phyloP scores from a whole-genome alignment of 2,797 vertebrate species.

The Enteromius radiatus region DNA sequence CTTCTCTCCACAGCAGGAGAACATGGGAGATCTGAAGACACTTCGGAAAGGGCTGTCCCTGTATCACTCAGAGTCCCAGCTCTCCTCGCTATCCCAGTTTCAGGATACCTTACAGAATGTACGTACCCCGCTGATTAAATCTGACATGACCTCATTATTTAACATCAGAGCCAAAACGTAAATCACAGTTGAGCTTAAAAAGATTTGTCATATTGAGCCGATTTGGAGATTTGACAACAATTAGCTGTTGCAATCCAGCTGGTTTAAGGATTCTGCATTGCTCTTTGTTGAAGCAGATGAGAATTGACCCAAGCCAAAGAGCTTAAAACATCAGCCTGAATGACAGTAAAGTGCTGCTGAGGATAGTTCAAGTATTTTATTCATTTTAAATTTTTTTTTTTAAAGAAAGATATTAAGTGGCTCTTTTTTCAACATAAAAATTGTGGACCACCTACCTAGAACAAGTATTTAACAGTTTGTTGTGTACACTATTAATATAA shows the following conservation, averaged over 20 bases:
- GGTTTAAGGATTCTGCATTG: constrained; percentile 6
- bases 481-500: not conserved
- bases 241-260: constrained; percentile 15
- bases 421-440: constrained; percentile 1
- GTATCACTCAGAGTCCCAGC: constrained; percentile 88
- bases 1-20: constrained; percentile 71
- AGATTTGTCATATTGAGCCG: constrained; percentile 35
- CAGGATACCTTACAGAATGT: constrained; percentile 84
- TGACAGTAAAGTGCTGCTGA: not conserved
- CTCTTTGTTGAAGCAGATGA: constrained; percentile 32
- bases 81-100: constrained; percentile 80
- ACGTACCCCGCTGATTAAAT: constrained; percentile 60
- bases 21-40: constrained; percentile 79
- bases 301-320: constrained; percentile 12
- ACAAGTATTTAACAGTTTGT: not conserved
- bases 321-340: constrained; percentile 18
- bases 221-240: constrained; percentile 48
- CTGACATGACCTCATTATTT: not conserved
- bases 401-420: not conserved
- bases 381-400: not conserved
- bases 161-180: constrained; percentile 18
- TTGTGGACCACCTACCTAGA: not conserved
- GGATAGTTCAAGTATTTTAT: not conserved
- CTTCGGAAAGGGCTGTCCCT: constrained; percentile 85
- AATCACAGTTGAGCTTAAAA: constrained; percentile 27